These are phyloP conservation scores for Dryobates pubescens DNA, from an alignment of 2,797 vertebrate species.

Conservation along the genomic window DNA sequence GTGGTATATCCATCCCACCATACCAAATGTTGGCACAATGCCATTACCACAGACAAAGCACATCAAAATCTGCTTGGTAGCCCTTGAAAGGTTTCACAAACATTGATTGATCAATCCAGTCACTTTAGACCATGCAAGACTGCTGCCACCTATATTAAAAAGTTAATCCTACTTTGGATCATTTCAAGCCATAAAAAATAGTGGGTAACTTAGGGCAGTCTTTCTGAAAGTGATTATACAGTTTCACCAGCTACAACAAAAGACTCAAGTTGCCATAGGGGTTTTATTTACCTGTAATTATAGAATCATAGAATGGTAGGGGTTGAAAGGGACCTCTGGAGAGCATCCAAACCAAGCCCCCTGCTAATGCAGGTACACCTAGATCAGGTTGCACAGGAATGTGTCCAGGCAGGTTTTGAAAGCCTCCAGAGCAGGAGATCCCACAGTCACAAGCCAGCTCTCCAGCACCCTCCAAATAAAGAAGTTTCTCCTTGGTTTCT, in stretches of 20 bases:
- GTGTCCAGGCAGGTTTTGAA: too few species aligned
- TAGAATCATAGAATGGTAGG: too few species aligned
- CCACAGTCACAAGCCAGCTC: too few species aligned
- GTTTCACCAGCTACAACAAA: background rate
- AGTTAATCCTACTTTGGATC: background rate
- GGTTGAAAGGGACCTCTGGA: too few species aligned
- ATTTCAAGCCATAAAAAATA: background rate
- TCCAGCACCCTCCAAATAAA: too few species aligned
- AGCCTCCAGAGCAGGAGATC: too few species aligned
- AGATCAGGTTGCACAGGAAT: too few species aligned
- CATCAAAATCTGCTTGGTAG: background rate
- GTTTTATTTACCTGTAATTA: background rate
- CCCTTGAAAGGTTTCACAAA: background rate
- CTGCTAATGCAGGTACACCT: too few species aligned
- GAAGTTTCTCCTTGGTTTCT: background rate
- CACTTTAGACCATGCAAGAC: background rate
- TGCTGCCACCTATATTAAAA: background rate
- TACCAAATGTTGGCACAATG: background rate
- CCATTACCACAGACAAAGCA: background rate
- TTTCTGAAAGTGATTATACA: background rate
- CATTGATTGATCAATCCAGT: background rate
- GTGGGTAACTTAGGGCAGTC: background rate
- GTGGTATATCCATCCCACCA: background rate
- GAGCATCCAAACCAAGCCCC: too few species aligned
- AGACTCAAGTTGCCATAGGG: background rate